These are phyloP conservation scores for Dunckerocampus dactyliophorus DNA, from an alignment of 2,113 vertebrate species.

Conservation along the genomic window DNA sequence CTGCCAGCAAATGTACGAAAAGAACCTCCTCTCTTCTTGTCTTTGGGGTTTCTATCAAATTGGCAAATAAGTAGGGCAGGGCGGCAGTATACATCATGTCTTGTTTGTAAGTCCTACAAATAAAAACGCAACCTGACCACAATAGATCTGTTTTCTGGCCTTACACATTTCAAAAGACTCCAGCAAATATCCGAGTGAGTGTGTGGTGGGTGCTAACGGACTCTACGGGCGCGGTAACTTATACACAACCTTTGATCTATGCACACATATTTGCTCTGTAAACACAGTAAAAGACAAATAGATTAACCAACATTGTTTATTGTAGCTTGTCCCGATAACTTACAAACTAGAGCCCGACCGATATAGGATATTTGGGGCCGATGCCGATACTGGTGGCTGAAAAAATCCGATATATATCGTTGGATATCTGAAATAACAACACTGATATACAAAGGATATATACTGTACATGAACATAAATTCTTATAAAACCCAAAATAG, in stretches of 20 bases:
- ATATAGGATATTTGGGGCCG: no score
- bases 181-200: slow-evolving; percentile 6
- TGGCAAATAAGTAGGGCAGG: slow-evolving; percentile 74
- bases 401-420: no score
- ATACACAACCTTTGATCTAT: slow-evolving; percentile 12
- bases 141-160: slow-evolving; percentile 5
- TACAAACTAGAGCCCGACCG: no score
- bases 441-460: no score
- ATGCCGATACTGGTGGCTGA: no score
- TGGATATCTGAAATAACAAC: no score
- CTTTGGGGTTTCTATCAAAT: slow-evolving; percentile 76
- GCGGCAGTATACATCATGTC: slow-evolving; percentile 24
- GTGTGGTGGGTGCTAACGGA: neutral
- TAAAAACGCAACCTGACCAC: slow-evolving; percentile 12
- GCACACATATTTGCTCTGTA: neutral
- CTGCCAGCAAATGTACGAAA: slow-evolving; percentile 69
- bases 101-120: slow-evolving; percentile 17
- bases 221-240: neutral
- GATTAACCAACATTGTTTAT: no score
- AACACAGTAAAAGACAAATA: no score
- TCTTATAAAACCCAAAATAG: no score
- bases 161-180: slow-evolving; percentile 6
- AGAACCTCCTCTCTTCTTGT: slow-evolving; percentile 68
- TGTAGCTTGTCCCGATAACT: no score
- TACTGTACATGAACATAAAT: no score